Conservation (phyloP, 2,113 vertebrate species). For the Apaloderma vittatum region DNA sequence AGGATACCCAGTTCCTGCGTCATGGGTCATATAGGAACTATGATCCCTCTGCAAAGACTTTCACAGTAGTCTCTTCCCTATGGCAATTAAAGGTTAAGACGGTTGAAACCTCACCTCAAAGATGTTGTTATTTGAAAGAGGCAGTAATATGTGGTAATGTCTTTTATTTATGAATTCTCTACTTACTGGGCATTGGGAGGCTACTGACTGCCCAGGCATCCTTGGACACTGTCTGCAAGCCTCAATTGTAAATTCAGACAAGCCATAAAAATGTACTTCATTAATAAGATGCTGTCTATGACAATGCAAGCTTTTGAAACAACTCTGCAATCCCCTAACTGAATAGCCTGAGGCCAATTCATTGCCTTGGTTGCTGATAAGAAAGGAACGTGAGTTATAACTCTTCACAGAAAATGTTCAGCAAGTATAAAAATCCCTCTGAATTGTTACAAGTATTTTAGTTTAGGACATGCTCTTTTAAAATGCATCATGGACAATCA, state of each 20-base stretch:
- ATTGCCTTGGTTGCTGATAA: neutral
- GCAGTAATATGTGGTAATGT: neutral
- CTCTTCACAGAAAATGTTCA: neutral
- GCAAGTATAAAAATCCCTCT: neutral
- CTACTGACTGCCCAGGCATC: neutral
- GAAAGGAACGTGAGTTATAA: neutral
- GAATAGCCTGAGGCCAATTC: neutral
- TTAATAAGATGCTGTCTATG: neutral
- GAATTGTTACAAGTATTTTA: neutral
- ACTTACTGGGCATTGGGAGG: neutral
- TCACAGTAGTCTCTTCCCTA: neutral
- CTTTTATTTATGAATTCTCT: neutral
- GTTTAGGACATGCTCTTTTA: neutral
- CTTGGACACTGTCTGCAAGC: neutral
- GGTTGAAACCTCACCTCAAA: neutral
- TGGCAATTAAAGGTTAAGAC: neutral
- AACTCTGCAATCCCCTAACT: neutral
- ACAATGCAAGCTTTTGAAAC: neutral
- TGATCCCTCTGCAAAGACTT: neutral
- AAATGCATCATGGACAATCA: neutral
- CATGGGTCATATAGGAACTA: neutral
- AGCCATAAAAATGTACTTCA: neutral
- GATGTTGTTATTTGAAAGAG: neutral
- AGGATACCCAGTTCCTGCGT: neutral
- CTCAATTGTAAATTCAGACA: neutral